Percentiles rank a stretch among this genome's conserved stretches.
phyloP scores from a whole-genome alignment of 2,797 vertebrate genomes.

The Falco peregrinus region DNA sequence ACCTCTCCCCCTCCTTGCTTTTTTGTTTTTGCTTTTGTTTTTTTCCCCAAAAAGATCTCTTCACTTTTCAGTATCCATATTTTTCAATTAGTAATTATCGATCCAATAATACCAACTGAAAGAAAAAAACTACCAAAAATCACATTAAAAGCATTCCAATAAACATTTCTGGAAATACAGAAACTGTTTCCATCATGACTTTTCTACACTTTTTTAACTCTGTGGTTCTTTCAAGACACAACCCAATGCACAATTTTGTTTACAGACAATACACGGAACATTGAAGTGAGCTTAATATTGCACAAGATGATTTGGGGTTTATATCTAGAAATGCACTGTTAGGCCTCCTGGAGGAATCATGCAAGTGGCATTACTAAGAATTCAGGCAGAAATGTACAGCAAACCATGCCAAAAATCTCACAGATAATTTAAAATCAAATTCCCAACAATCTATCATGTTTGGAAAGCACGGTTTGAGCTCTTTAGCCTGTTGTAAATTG shows the following conservation, averaged over 20 bases:
- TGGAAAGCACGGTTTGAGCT: neutral
- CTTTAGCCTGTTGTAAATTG: neutral
- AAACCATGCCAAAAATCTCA: neutral
- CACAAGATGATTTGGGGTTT: neutral
- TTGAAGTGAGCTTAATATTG: neutral
- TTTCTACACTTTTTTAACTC: neutral
- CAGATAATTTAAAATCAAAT: neutral
- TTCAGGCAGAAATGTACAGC: neutral
- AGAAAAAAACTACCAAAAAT: neutral
- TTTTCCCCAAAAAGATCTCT: neutral
- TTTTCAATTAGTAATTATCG: neutral
- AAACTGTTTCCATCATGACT: rapidly evolving
- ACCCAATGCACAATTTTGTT: neutral
- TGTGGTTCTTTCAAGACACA: neutral
- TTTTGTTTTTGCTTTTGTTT: neutral
- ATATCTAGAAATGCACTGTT: neutral
- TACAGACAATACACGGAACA: neutral
- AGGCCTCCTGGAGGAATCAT: neutral
- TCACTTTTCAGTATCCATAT: neutral
- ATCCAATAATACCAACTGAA: neutral
- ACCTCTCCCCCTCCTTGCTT: neutral
- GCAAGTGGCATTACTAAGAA: neutral
- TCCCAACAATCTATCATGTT: neutral
- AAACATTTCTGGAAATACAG: neutral
- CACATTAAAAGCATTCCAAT: neutral